Percentiles rank a stretch among this genome's conserved stretches.
phyloP scores from a whole-genome alignment of 2,888 invertebrate species.

The Stegophylla sp. region DNA sequence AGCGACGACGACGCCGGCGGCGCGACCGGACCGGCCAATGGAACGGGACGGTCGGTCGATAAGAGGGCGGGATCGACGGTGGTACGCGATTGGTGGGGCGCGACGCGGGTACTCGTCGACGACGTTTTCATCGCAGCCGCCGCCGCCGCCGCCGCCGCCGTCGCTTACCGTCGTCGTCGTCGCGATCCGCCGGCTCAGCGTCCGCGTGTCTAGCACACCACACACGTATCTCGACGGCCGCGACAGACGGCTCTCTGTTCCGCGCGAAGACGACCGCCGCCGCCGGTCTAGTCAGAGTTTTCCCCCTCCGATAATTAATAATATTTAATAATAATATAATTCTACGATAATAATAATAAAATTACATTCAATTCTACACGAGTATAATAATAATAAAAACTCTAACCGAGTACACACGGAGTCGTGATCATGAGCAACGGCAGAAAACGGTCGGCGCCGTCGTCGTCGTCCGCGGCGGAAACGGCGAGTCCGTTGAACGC shows the following conservation, averaged over 20 bases:
- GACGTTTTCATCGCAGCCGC: not conserved
- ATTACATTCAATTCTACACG: no score
- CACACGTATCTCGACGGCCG: conserved; percentile 39
- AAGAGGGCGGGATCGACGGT: conserved; percentile 52
- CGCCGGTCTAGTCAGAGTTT: not conserved
- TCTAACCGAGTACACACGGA: not conserved
- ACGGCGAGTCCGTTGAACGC: conserved; percentile 8
- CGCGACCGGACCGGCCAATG: conserved; percentile 33
- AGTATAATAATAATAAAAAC: no score
- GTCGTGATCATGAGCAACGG: not conserved
- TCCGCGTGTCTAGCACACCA: not conserved
- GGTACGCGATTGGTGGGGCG: conserved; percentile 46
- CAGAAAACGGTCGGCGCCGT: not conserved
- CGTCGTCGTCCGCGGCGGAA: conserved; percentile 36
- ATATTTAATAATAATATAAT: no score
- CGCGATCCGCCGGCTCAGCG: not conserved
- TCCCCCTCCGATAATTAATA: no score
- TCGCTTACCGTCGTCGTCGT: no score
- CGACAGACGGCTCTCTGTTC: conserved; percentile 29
- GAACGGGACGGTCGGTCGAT: conserved; percentile 43
- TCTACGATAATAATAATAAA: not conserved
- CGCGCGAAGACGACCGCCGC: not conserved
- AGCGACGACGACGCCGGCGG: not conserved
- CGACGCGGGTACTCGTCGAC: not conserved
- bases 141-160: not conserved